Base-by-base conservation (phyloP, 2,113 vertebrate genomes). In the Chiloscyllium plagiosum region DNA sequence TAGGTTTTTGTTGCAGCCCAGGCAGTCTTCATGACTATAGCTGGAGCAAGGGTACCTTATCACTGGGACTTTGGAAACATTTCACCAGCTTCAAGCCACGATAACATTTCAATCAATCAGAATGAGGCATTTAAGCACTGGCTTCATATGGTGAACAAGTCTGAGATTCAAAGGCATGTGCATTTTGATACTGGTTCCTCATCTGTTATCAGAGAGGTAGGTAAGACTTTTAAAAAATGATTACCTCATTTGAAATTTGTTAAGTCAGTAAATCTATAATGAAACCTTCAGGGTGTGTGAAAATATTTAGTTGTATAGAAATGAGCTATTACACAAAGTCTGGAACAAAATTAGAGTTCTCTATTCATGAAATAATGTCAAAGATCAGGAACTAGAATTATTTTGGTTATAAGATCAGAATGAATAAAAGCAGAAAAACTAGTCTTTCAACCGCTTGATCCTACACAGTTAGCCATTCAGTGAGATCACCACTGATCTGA, bases 161-260 rank as follows among this genome's bases (percentile, higher is more conserved):
- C 97, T 0, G 97, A 98, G 96, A 96, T 97, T 96, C 97, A 72
- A 0, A 96, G 97, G 95, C 98, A 98, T 0, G 19, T 98, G 12
- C 97, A 96, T 76, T 98, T 98, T 72, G 96, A 97, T 85, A 96
- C 96, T 96, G 97, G 96, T 96, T 98, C 98, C 96, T 98, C 98
- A 0, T 98, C 98, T 15, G 98, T 98, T 80, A 97, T 97, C 95
- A 98, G 98, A 0, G 98, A 98, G 98, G 98, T 98, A 96, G 97
- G 61, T 10, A 0, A 26, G 1, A 0, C 19, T 17, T 15, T 33
- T 1, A n/a, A 17, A 13, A 29, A 92, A n/a, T 29, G 33, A 17
- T 33, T 19, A 47, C 19, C 80, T 33, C 33, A 92, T 61, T 86
- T 90, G 29, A 56, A 4, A 33, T 65, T 90, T 90, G 61, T 29